Conservation (phyloP, 2,797 vertebrate genomes). For the Dallia pectoralis region DNA sequence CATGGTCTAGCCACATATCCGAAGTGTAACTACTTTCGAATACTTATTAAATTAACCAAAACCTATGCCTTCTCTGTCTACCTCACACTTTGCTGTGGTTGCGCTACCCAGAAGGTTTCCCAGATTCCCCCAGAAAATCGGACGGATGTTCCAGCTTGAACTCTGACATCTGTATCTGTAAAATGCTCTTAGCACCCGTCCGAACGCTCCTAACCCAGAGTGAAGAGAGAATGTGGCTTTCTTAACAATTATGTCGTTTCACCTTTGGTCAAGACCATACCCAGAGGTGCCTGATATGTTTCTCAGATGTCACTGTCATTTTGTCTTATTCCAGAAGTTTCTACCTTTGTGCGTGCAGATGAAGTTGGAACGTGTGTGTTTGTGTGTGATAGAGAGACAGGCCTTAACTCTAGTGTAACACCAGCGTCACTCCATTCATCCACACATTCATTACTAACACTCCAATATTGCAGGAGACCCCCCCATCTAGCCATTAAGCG, state of each 20-base stretch:
- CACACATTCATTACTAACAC: constrained; percentile 67
- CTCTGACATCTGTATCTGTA: neutral
- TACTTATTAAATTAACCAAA: no score
- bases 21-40: neutral
- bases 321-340: no score
- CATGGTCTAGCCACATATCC: neutral
- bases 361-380: neutral
- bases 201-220: neutral
- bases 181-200: neutral
- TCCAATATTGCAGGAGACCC: constrained; percentile 55
- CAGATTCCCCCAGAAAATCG: neutral
- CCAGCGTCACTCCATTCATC: constrained; percentile 17
- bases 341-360: neutral
- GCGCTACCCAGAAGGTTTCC: neutral
- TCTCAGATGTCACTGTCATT: no score
- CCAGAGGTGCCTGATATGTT: no score
- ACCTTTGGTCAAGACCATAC: no score
- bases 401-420: neutral
- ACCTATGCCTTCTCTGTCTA: neutral
- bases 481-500: constrained; percentile 42
- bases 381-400: constrained; percentile 1
- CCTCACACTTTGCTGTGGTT: neutral
- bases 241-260: neutral
- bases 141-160: neutral
- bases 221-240: neutral